A percentile compares a stretch with the other conserved stretches of the same genome.
phyloP scores from a whole-genome alignment of 2,797 vertebrate genomes.

The Gallinago solitaria region DNA sequence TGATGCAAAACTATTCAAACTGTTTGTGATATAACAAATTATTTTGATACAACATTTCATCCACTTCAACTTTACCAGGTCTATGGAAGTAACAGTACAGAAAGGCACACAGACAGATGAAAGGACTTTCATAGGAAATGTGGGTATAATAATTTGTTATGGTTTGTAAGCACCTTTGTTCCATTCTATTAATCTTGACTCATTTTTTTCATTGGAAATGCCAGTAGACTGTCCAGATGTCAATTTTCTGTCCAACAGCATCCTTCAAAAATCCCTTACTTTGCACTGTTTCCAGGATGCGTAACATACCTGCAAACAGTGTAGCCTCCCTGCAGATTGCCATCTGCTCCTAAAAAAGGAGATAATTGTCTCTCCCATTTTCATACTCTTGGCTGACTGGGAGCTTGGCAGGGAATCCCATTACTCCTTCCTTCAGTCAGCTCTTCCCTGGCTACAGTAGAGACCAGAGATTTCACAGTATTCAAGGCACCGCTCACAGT shows the following conservation, averaged over 20 bases:
- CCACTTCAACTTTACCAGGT: not conserved
- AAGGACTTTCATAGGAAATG: not conserved
- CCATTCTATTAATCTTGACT: not conserved
- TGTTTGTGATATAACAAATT: not conserved
- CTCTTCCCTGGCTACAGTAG: not conserved
- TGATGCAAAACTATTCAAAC: not conserved
- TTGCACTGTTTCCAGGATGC: not conserved
- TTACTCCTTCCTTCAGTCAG: not conserved
- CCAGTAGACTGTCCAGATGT: not conserved
- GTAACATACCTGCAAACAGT: not conserved
- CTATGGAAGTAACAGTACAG: rapidly evolving
- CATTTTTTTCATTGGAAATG: not conserved
- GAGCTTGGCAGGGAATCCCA: not conserved
- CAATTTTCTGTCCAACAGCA: not conserved
- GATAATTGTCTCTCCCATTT: not conserved
- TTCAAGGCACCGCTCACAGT: not conserved
- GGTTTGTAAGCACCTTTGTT: not conserved
- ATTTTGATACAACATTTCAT: not conserved
- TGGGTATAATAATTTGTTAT: not conserved
- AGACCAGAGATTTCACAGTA: not conserved
- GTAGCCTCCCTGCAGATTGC: not conserved
- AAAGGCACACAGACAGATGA: rapidly evolving
- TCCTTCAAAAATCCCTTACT: not conserved
- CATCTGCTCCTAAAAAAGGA: not conserved
- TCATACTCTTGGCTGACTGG: not conserved